Conservation (phyloP, 2,888 invertebrate genomes). For the Orchesella flavescens region DNA sequence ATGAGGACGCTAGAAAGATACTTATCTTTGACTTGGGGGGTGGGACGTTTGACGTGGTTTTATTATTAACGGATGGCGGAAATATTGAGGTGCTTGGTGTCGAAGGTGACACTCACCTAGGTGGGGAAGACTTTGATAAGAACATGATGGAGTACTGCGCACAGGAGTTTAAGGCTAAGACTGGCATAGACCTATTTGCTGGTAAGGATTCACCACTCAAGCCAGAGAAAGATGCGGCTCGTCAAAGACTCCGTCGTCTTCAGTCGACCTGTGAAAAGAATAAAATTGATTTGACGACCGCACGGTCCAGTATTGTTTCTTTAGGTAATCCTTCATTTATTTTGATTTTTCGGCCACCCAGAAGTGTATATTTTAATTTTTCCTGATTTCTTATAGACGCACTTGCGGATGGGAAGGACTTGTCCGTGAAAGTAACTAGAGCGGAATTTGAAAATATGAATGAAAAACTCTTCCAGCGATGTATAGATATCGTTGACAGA, state of each 20-base stretch:
- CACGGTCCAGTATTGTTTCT: background rate
- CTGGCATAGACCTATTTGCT: slow-evolving; percentile 71
- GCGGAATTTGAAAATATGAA: slow-evolving; percentile 47
- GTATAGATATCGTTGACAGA: slow-evolving; percentile 39
- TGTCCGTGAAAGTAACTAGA: slow-evolving; percentile 29
- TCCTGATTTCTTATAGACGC: too few relatives aligned
- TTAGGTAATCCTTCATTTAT: too few relatives aligned
- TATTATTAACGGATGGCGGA: slow-evolving; percentile 20
- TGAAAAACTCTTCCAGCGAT: slow-evolving; percentile 11
- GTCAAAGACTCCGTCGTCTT: slow-evolving; percentile 30
- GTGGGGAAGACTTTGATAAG: slow-evolving; percentile 75
- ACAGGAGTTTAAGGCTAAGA: slow-evolving; percentile 76
- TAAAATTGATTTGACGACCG: slow-evolving; percentile 46
- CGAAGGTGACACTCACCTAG: slow-evolving; percentile 45
- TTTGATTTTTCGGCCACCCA: too few relatives aligned
- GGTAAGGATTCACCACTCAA: slow-evolving; percentile 27
- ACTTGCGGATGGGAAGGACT: slow-evolving; percentile 29
- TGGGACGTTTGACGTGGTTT: slow-evolving; percentile 67
- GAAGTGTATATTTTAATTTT: too few relatives aligned
- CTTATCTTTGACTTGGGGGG: slow-evolving; percentile 64
- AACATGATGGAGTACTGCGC: slow-evolving; percentile 78
- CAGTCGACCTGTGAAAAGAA: slow-evolving; percentile 44
- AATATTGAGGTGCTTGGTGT: slow-evolving; percentile 30
- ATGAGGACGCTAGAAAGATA: slow-evolving; percentile 20
- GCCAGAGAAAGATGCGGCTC: background rate